Base-by-base conservation (phyloP, 2,888 invertebrate genomes). In the Polyommatus iphigenia region DNA sequence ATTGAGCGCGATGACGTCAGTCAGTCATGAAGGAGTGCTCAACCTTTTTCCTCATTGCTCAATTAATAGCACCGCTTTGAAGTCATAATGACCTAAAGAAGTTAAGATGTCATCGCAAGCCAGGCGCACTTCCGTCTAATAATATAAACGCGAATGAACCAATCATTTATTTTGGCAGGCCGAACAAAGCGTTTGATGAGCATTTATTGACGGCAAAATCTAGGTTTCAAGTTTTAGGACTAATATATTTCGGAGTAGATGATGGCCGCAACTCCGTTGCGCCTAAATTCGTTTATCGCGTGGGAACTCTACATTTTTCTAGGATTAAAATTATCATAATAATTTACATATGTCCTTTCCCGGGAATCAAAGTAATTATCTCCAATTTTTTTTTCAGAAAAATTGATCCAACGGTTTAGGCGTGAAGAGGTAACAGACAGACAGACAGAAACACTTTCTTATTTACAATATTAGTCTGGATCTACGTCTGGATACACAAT, bases 1-100 rank as follows among this genome's bases (percentile, higher is more conserved):
- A 91, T 90, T 83, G 87, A 79, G 84, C 89, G 88, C 86, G 85
- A 75, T 83, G 86, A 86, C 85, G 89, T 87, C 86, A 89, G 89
- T 87, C 86, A 89, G 83, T 79, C 84, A 83, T 80, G 85, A 85
- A 83, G 81, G 83, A 82, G 82, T 82, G 82, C 24, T 50, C 18
- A 50, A 29, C 73, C 73, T 85, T 86, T 80, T 82, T 84, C 81
- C 83, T 86, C 85, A 85, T 85, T 87, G 89, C 88, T 89, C 89
- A 89, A 90, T 91, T 90, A 88, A 88, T 87, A 85, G 84, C 85
- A 83, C 79, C 83, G 80, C 86, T 91, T 92, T 92, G 91, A 91
- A 86, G 91, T 91, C 81, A 78, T 80, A 79, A 78, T 75, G 78
- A 41, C 73, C 77, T 76, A 78, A 77, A 77, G 79, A 80, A 76